Percentiles rank a stretch among this genome's conserved stretches.
Evolutionary conservation across 2,888 invertebrate genomes (phyloP).

Genomic region (Incurvaria masculella): DNA sequence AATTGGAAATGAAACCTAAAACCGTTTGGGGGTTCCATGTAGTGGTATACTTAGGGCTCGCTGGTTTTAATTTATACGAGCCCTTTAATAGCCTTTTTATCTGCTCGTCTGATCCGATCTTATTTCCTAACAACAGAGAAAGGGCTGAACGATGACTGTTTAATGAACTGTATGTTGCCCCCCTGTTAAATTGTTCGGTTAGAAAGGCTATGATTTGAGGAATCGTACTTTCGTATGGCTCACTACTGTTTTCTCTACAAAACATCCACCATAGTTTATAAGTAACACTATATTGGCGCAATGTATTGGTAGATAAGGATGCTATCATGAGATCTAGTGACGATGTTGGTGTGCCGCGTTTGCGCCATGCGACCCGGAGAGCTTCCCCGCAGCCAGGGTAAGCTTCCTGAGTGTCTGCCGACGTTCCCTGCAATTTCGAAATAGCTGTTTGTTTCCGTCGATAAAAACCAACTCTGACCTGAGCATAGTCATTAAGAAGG

Average conservation of each 20-base stretch:
- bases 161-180: slow-evolving; percentile 11
- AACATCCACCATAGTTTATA: slow-evolving; percentile 14
- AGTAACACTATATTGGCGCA: slow-evolving; percentile 5
- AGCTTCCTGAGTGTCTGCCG: not conserved
- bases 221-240: slow-evolving; percentile 2
- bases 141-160: slow-evolving; percentile 14
- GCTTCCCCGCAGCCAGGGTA: slow-evolving; percentile 18
- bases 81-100: slow-evolving; percentile 15
- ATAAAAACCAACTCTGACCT: no score
- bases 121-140: slow-evolving; percentile 9
- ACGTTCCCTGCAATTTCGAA: not conserved
- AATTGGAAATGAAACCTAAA: slow-evolving; percentile 4
- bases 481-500: no score
- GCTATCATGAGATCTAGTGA: slow-evolving; percentile 12
- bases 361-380: slow-evolving; percentile 13
- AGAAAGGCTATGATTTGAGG: slow-evolving; percentile 10
- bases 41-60: slow-evolving; percentile 7
- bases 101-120: slow-evolving; percentile 3
- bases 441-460: no score
- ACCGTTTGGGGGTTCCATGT: slow-evolving; percentile 13
- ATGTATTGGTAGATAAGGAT: slow-evolving; percentile 12
- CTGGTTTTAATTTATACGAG: slow-evolving; percentile 8
- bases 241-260: slow-evolving; percentile 5
- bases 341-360: slow-evolving; percentile 4
- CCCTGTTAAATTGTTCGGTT: slow-evolving; percentile 2